Percentiles rank a stretch among this genome's conserved stretches.
Evolutionary conservation across 2,888 invertebrate genomes (phyloP).

Genomic region (Abrostola tripartita): DNA sequence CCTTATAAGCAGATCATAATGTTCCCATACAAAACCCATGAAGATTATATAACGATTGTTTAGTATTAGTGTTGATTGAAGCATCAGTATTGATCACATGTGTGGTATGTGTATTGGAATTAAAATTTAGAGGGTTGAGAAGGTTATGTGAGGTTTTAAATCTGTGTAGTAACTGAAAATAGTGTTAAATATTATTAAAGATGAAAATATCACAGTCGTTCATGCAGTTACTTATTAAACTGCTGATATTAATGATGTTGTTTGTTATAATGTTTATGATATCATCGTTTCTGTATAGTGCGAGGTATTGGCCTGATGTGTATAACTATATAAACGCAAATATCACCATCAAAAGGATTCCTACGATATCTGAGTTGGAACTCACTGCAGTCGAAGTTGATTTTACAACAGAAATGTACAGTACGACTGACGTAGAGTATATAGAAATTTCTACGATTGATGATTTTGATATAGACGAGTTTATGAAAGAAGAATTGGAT

Average conservation of each 20-base stretch:
- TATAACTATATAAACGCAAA: slow-evolving; percentile 80
- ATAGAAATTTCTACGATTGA: slow-evolving; percentile 59
- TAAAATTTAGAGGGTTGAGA: background rate
- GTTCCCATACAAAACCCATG: slow-evolving; percentile 53
- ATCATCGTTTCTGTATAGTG: slow-evolving; percentile 74
- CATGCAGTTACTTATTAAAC: slow-evolving; percentile 70
- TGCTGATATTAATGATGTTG: slow-evolving; percentile 73
- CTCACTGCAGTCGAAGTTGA: slow-evolving; percentile 65
- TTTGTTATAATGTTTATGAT: slow-evolving; percentile 74
- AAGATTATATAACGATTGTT: slow-evolving; percentile 9
- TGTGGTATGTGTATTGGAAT: background rate
- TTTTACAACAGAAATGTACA: slow-evolving; percentile 66
- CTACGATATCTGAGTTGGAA: slow-evolving; percentile 77
- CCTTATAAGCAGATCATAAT: slow-evolving; percentile 50
- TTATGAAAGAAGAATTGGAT: slow-evolving; percentile 64
- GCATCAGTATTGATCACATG: slow-evolving; percentile 28
- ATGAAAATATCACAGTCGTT: slow-evolving; percentile 72
- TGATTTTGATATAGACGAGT: slow-evolving; percentile 63
- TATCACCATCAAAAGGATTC: slow-evolving; percentile 80
- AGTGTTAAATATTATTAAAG: slow-evolving; percentile 27
- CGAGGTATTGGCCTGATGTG: slow-evolving; percentile 80
- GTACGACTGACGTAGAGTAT: slow-evolving; percentile 66
- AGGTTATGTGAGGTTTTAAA: background rate
- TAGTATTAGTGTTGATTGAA: slow-evolving; percentile 24
- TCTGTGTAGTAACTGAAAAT: background rate